phyloP scores from a whole-genome alignment of 2,113 vertebrate species.

The Thunnus thynnus region DNA sequence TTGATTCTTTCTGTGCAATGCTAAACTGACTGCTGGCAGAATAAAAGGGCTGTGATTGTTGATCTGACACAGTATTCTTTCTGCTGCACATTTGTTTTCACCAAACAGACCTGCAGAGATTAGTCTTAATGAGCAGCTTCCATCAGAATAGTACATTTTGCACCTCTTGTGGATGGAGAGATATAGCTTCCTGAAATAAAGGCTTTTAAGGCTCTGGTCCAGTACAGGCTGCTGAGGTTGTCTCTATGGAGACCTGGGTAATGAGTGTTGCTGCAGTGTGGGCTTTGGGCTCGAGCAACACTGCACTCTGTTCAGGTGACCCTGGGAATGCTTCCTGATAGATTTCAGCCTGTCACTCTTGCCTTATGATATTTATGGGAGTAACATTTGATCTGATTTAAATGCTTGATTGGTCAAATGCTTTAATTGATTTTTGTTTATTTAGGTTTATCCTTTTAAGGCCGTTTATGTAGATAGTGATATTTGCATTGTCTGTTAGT shows the following conservation, averaged over 20 bases:
- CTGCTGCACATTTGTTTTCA: slow-evolving; percentile 38
- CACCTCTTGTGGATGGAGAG: slow-evolving; percentile 47
- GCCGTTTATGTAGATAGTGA: neutral
- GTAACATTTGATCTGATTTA: neutral
- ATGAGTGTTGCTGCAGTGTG: slow-evolving; percentile 79
- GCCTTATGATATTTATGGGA: neutral
- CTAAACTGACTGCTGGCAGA: slow-evolving; percentile 25
- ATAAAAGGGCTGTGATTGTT: slow-evolving; percentile 39
- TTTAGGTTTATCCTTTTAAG: neutral
- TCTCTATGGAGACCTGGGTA: slow-evolving; percentile 87
- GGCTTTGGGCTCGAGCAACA: slow-evolving; percentile 66
- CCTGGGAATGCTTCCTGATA: slow-evolving; percentile 65
- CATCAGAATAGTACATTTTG: slow-evolving; percentile 48
- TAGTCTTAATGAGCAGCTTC: slow-evolving; percentile 40
- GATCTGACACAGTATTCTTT: slow-evolving; percentile 38
- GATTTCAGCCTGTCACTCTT: slow-evolving; percentile 21
- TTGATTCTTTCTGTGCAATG: neutral
- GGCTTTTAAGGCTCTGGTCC: slow-evolving; percentile 78
- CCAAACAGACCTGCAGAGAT: slow-evolving; percentile 43
- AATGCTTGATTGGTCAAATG: neutral
- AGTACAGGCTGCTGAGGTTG: slow-evolving; percentile 76
- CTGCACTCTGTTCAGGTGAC: slow-evolving; percentile 75
- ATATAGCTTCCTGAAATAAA: slow-evolving; percentile 68
- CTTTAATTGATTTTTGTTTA: neutral
- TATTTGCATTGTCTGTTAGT: neutral